These are phyloP conservation scores for Ceyx melanurus DNA, from an alignment of 2,113 vertebrate species.

Conservation along the genomic window DNA sequence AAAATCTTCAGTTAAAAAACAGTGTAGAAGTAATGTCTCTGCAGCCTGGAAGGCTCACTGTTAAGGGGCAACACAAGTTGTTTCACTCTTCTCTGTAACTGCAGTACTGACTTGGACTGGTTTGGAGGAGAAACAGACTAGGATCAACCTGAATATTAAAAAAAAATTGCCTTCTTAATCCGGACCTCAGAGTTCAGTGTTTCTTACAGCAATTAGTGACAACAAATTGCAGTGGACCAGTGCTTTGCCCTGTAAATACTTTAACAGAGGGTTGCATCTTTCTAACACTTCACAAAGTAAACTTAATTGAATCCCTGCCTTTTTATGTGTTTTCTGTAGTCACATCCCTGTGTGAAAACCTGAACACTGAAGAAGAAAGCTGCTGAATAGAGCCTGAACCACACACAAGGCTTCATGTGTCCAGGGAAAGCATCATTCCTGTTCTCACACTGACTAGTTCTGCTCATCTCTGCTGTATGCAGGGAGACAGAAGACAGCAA, in stretches of 20 bases:
- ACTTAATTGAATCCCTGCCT: not conserved
- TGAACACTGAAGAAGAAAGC: not conserved
- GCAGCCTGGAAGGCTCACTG: not conserved
- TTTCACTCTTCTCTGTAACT: not conserved
- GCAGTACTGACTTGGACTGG: not conserved
- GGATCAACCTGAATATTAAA: not conserved
- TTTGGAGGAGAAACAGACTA: not conserved
- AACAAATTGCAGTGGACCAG: not conserved
- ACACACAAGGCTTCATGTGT: not conserved
- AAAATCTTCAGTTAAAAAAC: conserved; percentile 27
- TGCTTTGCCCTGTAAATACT: not conserved
- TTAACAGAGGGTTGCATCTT: not conserved
- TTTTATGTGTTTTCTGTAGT: not conserved
- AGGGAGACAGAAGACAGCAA: not conserved
- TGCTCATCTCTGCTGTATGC: not conserved
- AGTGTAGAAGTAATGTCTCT: not conserved
- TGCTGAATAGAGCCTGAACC: not conserved
- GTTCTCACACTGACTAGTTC: not conserved
- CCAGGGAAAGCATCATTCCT: not conserved
- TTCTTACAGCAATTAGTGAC: not conserved
- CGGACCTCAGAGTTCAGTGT: not conserved
- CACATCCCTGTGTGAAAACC: not conserved
- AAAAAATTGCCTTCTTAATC: not conserved
- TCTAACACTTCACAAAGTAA: not conserved
- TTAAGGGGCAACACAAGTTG: not conserved